Evolutionary conservation across 1,140 invertebrate genomes (phyloP).

Genomic region (Platorchestia sp.): DNA sequence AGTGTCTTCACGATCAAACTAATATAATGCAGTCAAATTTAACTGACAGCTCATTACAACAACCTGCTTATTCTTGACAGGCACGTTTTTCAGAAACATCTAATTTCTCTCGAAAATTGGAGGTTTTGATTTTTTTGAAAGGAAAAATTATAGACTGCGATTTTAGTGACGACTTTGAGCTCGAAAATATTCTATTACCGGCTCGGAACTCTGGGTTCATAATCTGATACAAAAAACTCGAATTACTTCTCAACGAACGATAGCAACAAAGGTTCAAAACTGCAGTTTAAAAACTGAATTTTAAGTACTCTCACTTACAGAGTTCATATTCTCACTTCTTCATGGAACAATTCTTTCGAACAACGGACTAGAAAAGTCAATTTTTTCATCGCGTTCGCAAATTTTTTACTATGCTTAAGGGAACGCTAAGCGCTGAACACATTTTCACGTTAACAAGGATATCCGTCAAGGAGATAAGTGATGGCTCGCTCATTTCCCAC

Average conservation of each 20-base stretch:
- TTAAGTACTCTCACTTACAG: not conserved
- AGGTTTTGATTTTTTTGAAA: not conserved
- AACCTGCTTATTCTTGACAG: not conserved
- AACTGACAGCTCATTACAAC: not conserved
- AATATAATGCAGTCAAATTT: not conserved
- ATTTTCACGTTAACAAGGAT: slow-evolving; percentile 17
- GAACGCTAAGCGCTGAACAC: not conserved
- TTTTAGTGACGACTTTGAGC: not conserved
- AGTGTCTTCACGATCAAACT: not conserved
- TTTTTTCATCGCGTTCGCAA: not conserved
- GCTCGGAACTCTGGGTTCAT: not conserved
- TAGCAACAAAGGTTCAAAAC: not conserved
- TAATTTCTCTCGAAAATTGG: not conserved
- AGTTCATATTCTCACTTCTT: not conserved
- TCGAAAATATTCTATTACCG: not conserved
- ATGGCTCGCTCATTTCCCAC: slow-evolving; percentile 36
- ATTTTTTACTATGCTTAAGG: not conserved
- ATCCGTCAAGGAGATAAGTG: not conserved
- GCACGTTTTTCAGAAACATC: not conserved
- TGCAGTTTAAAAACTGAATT: not conserved
- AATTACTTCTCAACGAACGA: not conserved
- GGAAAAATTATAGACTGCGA: not conserved
- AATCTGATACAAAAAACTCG: not conserved
- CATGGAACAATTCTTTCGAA: not conserved
- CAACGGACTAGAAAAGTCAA: not conserved